Evolutionary conservation across 1,140 invertebrate species (phyloP).

Genomic region (Lepidurus couesii): DNA sequence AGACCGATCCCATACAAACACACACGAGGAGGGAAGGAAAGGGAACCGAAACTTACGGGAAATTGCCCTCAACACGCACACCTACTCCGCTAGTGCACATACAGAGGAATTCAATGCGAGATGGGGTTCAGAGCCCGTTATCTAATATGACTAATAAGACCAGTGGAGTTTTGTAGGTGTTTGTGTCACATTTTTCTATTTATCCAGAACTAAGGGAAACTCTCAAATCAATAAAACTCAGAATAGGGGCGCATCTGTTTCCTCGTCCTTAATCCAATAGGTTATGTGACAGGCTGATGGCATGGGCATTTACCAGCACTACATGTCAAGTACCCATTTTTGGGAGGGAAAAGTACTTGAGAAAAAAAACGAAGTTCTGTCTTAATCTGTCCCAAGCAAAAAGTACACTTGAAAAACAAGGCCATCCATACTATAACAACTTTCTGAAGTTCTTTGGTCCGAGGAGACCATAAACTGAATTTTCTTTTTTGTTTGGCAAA

Average conservation of each 20-base stretch:
- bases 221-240: not conserved
- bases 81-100: not conserved
- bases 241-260: not conserved
- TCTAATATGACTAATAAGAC: constrained; percentile 9
- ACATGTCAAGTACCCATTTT: not conserved
- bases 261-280: not conserved
- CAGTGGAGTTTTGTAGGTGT: not conserved
- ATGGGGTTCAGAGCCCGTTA: not conserved
- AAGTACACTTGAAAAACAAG: too few species aligned
- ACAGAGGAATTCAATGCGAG: not conserved
- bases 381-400: not conserved
- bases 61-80: not conserved
- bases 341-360: not conserved
- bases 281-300: not conserved
- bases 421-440: too few species aligned
- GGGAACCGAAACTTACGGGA: not conserved
- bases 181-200: not conserved
- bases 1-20: constrained; percentile 17
- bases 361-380: not conserved
- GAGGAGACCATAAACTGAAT: not conserved
- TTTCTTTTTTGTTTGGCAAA: not conserved
- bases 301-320: not conserved
- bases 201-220: not conserved
- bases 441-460: too few species aligned
- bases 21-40: not conserved